Base-by-base conservation (phyloP, 2,113 vertebrate species). In the Rousettus leschenaultii region DNA sequence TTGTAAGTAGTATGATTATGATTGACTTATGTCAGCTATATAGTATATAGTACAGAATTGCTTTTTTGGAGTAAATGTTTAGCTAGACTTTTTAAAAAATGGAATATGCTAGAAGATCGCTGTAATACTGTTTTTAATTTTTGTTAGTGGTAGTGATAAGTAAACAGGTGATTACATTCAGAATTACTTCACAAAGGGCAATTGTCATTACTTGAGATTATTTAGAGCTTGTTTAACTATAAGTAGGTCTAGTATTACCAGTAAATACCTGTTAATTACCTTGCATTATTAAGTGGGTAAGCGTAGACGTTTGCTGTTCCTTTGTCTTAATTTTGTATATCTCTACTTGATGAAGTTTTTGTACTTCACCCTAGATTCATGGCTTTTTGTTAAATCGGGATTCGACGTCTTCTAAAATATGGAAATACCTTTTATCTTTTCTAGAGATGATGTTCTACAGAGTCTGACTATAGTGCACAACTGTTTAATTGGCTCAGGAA, bases 391-490 rank as follows among this genome's bases (percentile, higher is more conserved):
- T 94, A 86, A 86, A 53, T 65, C 75, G 15, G 28, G 5, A 75
- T 82, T 66, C 65, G 24, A 10, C 59, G 9, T 95, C 18, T 89
- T 94, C 38, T 95, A 68, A 97, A 89, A 48, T 71, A 65, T 48
- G 61, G 78, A 53, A 84, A 55, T 88, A 4, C 26, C 16, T 91
- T 87, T 78, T 61, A 22, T 94, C 38, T 86, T 96, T 83, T 89
- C n/a, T 98, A 99, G 99, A 98, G 99, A 99, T 98, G 99, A 99
- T 96, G 99, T 99, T 96, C 99, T 99, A 1, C 99, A 99, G 97
- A 99, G 99, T 97, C 98, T 99, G 96, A 98, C 99, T 89, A 99
- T 99, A 63, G 98, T 99, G 78, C 99, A 99, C 95, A 99, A 99
- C 98, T 99, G 99, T 97, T 98, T 99, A 79, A 99, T 99, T 86